These are phyloP conservation scores for Cristatella mucedo DNA, from an alignment of 2,888 invertebrate genomes.

Conservation along the genomic window DNA sequence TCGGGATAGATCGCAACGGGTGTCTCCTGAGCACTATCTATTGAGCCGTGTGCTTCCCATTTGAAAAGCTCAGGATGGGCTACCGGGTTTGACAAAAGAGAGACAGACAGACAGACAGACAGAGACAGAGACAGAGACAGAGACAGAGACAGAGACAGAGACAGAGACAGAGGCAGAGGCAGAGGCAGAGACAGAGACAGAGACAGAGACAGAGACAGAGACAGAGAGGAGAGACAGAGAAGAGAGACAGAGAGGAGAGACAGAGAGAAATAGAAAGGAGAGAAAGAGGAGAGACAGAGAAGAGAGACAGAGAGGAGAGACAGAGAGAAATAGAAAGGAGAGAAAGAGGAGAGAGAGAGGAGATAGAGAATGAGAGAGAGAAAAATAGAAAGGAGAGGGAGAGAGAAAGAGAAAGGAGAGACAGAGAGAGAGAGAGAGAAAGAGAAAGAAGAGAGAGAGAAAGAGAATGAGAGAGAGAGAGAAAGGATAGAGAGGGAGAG, in stretches of 20 bases:
- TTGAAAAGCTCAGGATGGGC: too few relatives aligned
- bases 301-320: neutral
- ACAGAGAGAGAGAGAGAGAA: neutral
- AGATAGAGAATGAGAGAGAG: neutral
- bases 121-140: neutral
- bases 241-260: neutral
- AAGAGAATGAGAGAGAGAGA: neutral
- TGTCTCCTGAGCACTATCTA: too few relatives aligned
- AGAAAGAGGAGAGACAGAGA: too few relatives aligned
- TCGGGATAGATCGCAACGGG: too few relatives aligned
- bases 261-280: neutral
- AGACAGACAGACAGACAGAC: neutral
- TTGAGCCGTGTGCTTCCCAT: too few relatives aligned
- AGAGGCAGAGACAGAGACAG: neutral
- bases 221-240: neutral
- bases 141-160: neutral
- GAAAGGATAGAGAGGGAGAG: neutral
- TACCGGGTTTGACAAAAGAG: too few relatives aligned
- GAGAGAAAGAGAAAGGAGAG: constrained; percentile 1
- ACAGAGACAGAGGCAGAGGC: neutral
- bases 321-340: neutral
- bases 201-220: neutral
- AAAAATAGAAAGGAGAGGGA: neutral
- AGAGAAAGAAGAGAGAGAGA: constrained; percentile 1
- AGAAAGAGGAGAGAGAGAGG: too few relatives aligned